Conservation (phyloP, 2,888 invertebrate genomes). For the Himalopsyche japonica region DNA sequence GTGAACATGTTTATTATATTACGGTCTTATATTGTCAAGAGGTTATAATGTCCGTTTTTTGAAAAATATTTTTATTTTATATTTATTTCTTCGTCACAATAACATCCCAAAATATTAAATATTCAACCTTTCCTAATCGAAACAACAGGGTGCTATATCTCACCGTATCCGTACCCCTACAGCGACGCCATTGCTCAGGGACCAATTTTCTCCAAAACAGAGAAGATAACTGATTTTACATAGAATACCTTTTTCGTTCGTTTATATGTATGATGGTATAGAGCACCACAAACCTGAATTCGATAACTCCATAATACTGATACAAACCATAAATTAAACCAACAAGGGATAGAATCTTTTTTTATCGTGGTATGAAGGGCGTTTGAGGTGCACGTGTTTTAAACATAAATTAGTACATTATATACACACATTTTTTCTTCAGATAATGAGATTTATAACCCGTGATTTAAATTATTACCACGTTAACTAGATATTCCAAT, state of each 20-base stretch:
- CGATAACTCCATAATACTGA: not conserved
- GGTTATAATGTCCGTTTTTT: no score
- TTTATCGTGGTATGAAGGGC: not conserved
- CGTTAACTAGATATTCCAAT: no score
- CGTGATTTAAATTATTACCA: no score
- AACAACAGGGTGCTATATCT: not conserved
- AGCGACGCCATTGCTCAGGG: slow-evolving; percentile 1
- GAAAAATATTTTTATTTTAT: no score
- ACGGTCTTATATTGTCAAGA: no score
- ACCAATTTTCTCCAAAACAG: slow-evolving; percentile 25
- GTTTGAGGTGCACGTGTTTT: no score
- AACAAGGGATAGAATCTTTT: not conserved
- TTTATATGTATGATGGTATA: not conserved
- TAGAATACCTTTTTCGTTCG: not conserved
- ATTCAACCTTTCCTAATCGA: not conserved
- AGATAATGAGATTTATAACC: no score
- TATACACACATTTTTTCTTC: no score
- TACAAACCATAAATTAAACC: not conserved
- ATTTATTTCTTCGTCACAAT: no score
- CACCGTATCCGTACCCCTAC: not conserved
- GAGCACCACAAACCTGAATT: not conserved
- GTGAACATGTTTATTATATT: no score
- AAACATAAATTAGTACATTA: no score
- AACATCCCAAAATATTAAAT: no score
- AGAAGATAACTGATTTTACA: slow-evolving; percentile 20